phyloP scores from a whole-genome alignment of 2,888 invertebrate genomes.

The Apomyelois bistriatella region DNA sequence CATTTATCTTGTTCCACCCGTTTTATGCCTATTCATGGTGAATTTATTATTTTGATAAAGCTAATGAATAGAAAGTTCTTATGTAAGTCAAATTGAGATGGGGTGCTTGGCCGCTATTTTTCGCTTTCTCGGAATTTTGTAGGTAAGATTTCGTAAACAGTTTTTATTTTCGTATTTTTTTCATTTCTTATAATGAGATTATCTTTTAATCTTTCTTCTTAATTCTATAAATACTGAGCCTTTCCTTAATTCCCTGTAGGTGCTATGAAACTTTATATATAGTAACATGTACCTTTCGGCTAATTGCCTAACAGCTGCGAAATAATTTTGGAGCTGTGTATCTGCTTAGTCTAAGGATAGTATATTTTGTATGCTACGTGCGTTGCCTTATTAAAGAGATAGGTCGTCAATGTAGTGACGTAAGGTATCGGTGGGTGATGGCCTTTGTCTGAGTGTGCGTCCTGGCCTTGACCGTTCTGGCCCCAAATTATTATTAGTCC shows the following conservation, averaged over 20 bases:
- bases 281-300: neutral
- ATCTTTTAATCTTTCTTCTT: no score
- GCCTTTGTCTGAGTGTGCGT: conserved; percentile 26
- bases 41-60: neutral
- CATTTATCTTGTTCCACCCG: conserved; percentile 21
- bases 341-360: neutral
- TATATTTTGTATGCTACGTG: neutral
- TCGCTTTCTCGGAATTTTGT: no score
- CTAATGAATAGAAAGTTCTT: conserved; percentile 2
- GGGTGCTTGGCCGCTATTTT: neutral
- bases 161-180: neutral
- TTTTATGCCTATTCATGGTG: conserved; percentile 10
- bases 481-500: conserved; percentile 8
- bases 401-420: conserved; percentile 26
- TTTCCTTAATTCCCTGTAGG: no score
- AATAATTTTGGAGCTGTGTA: neutral
- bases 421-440: conserved; percentile 24
- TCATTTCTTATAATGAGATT: no score
- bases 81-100: neutral
- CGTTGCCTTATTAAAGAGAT: conserved; percentile 2
- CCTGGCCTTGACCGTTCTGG: conserved; percentile 27
- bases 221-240: no score
- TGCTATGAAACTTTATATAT: neutral
- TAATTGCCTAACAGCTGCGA: no score
- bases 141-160: neutral